Evolutionary conservation across 2,797 vertebrate species (phyloP).

Genomic region (Mus minutoides): DNA sequence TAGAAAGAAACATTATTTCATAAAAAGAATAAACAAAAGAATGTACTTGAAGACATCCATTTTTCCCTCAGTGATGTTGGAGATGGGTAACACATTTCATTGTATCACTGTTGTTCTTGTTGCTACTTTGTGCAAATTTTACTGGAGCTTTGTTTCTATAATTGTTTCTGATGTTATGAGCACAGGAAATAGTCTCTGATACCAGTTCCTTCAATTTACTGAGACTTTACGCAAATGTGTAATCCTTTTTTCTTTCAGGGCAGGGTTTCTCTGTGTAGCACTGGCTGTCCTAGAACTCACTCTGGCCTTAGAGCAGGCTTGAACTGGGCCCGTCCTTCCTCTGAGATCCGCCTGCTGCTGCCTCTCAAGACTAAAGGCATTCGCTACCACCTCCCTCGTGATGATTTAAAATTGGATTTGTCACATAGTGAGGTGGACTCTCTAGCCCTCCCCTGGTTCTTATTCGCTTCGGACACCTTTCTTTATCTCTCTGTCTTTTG

Average conservation of each 20-base stretch:
- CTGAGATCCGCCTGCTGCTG: background rate
- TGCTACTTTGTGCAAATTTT: background rate
- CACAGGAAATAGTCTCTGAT: slow-evolving; percentile 13
- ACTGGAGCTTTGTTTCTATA: slow-evolving; percentile 42
- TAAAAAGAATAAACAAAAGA: background rate
- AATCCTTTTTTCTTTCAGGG: background rate
- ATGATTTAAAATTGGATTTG: slow-evolving; percentile 37
- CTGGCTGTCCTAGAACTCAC: no score
- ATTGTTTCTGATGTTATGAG: slow-evolving; percentile 23
- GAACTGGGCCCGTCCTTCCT: background rate
- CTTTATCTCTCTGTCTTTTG: background rate
- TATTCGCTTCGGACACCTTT: background rate
- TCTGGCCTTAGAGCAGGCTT: no score
- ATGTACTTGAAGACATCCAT: background rate
- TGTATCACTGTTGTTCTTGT: slow-evolving; percentile 20
- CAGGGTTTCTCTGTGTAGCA: background rate
- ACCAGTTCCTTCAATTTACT: slow-evolving; percentile 22
- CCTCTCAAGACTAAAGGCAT: no score
- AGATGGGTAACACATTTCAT: background rate
- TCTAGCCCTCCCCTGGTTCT: background rate
- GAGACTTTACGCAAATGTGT: background rate
- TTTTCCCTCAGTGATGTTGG: background rate
- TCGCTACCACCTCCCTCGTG: background rate
- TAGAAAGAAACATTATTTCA: background rate
- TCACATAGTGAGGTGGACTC: background rate